Base-by-base conservation (phyloP, 64 coral and sea anemone genomes). In the Pocillopora verrucosa region DNA sequence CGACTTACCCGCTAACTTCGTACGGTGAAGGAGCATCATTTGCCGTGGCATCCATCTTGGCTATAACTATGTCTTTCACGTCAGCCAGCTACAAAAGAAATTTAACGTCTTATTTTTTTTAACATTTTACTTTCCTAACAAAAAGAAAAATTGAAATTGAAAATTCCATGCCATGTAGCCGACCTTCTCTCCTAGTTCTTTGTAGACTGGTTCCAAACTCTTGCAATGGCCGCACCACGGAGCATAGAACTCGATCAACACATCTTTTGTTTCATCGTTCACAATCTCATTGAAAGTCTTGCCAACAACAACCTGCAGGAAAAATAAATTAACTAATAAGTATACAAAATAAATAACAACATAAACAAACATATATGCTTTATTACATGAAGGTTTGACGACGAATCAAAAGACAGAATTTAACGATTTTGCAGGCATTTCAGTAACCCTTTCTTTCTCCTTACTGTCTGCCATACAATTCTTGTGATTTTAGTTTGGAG, bases 191-290 rank as follows among this genome's bases (percentile, higher is more conserved):
- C 96, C 96, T 14, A 98, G 79, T 91, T 98, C 96, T 20, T 84
- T 93, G 61, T 86, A 98, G n/a, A 95, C 93, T 19, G 96, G 96
- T 67, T 98, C 96, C 51, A 98, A 61, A 73, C 59, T 95, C 38
- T 98, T 98, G 58, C 96, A 98, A 19, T 98, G 96, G 22, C 96
- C 93, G 87, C 96, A 98, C 96, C 96, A 98, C 0, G 96, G 96
- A 57, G 96, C 96, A 67, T 98, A 98, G 61, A 98, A 98, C 78
- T 98, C 96, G 30, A 98, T 89, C 15, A 98, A 89, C 56, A 98
- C 96, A 86, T 98, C 96, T 74, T 98, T 98, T 14, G 58, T 94
- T 59, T 83, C 69, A 61, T 98, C 90, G 37, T 95, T 93, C 0
- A 98, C 96, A 78, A 98, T 98, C 13, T 93, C 88, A 25, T 98